Base-by-base conservation (phyloP, 2,113 vertebrate species). In the Phrynosoma blainvillii region DNA sequence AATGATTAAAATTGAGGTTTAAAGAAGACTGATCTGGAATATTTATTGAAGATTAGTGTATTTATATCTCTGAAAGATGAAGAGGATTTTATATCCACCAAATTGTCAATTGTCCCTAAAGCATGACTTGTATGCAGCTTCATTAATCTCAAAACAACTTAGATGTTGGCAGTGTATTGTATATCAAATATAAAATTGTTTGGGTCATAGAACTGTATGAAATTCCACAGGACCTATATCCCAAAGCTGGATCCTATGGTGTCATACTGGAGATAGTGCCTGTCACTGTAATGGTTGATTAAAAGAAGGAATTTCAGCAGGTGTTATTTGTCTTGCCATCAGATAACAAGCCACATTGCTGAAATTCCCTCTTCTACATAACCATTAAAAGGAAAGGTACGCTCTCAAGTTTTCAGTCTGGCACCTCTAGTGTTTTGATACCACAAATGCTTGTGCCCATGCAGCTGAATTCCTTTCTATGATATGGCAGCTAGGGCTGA, bases 1-100 rank as follows among this genome's bases (percentile, higher is more conserved):
- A 90, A 62, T 88, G 92, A 90, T 88, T 88, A 92, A 86, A 93
- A 93, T 1, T 83, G 89, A 88, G 92, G 71, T 4, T 87, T 89
- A 88, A 92, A 91, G 68, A 81, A 91, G 40, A 54, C 42, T 52
- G 27, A 27, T 71, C 27, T 76, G 79, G 86, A 21, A 77, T 84
- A 88, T 27, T 11, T 71, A 80, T 21, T 79, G 84, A 79, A 93
- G n/a, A 66, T 30, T 14, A 74, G 25, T 9, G 84, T 90, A 77
- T 89, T 66, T 86, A 0, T 70, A 84, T 42, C 68, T 62, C 93
- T 91, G 85, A 86, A 92, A 90, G 82, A 73, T 1, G 9, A 77
- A 27, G 77, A 88, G 83, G 70, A 4, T 84, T 79, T 94, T 79
- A 8, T 32, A 59, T n/a, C 68, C 0, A 0, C 0, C 18, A 2